These are phyloP conservation scores for Percina caprodes DNA, from an alignment of 2,113 vertebrate genomes.

Conservation along the genomic window DNA sequence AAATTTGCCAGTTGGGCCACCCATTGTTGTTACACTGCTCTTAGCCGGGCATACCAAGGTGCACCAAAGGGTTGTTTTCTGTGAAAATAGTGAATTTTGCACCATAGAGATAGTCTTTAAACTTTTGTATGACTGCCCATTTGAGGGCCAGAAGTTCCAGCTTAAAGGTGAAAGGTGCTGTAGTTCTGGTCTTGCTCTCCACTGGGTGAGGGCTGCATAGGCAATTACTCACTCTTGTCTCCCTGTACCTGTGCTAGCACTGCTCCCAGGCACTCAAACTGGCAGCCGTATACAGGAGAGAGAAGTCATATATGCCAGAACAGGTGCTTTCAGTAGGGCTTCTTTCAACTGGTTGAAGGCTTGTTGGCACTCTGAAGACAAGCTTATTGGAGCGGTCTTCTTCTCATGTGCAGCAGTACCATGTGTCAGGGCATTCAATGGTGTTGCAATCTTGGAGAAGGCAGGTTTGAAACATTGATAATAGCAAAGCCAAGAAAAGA, in stretches of 20 bases:
- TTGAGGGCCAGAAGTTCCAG: conserved; percentile 9
- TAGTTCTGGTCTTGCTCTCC: conserved; percentile 12
- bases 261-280: conserved; percentile 15
- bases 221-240: conserved; percentile 1
- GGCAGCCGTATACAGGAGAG: conserved; percentile 5
- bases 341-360: background rate
- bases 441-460: background rate
- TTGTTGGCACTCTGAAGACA: conserved; percentile 6
- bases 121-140: conserved; percentile 10
- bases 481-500: conserved; percentile 24
- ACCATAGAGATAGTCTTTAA: conserved; percentile 26
- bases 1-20: background rate
- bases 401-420: background rate
- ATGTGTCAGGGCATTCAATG: background rate
- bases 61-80: background rate
- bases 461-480: background rate
- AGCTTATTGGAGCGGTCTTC: background rate
- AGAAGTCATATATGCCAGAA: conserved; percentile 29
- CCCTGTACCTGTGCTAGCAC: conserved; percentile 24
- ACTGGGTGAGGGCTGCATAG: background rate
- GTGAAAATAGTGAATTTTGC: background rate
- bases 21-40: background rate
- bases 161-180: conserved; percentile 14
- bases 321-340: background rate
- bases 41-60: conserved; percentile 3